Conservation (phyloP, 2,113 vertebrate genomes). For the Heteronetta atricapilla region DNA sequence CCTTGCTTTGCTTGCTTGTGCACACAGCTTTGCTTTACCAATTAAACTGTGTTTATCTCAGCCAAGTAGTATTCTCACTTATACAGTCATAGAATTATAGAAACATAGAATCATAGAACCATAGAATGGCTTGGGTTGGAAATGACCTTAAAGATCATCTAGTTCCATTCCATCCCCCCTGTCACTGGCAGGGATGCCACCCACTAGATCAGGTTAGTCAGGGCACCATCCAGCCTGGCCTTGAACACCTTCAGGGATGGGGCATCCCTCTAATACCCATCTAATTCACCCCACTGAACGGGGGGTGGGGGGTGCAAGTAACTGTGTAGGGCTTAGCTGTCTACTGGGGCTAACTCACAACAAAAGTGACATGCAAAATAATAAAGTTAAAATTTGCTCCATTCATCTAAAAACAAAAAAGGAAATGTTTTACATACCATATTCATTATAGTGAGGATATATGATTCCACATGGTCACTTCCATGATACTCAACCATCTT, state of each 20-base stretch:
- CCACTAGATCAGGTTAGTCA: no score
- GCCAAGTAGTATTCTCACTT: neutral
- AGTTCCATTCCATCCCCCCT: no score
- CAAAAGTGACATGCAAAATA: neutral
- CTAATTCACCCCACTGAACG: neutral
- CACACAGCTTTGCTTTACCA: no score
- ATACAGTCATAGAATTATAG: no score
- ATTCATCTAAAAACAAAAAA: neutral
- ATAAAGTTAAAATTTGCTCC: neutral
- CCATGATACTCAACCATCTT: constrained; percentile 97
- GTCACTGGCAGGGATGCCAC: no score
- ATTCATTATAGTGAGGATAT: constrained; percentile 98
- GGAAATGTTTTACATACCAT: constrained; percentile 81
- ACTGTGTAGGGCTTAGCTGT: neutral
- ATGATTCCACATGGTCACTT: constrained; percentile 91
- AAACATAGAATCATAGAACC: no score
- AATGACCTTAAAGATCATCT: no score
- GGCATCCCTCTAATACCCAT: neutral
- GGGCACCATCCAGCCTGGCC: no score
- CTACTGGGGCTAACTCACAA: neutral
- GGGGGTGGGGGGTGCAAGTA: neutral
- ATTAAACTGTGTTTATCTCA: neutral
- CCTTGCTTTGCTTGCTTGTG: no score
- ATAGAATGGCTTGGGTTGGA: no score
- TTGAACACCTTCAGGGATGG: no score